A percentile compares a stretch with the other conserved stretches of the same genome.
Conservation (phyloP, 2,888 invertebrate genomes). For the Hyles lineata region DNA sequence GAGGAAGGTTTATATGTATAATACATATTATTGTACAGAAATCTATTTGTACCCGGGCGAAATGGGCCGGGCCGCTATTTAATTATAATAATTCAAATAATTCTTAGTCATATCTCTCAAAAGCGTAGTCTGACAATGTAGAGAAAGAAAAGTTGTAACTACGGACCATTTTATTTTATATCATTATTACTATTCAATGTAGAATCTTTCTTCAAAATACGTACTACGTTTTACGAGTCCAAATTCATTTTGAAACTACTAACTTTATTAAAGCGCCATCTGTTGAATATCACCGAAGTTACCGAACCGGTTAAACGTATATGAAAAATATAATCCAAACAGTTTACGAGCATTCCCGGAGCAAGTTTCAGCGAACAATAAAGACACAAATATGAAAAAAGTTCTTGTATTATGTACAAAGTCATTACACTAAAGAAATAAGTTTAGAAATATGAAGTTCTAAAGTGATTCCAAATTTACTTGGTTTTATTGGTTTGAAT, state of each 20-base stretch:
- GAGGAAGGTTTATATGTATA: too few relatives aligned
- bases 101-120: too few relatives aligned
- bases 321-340: constrained; percentile 29
- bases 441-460: constrained; percentile 2
- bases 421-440: not conserved
- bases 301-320: not conserved
- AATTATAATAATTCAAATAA: too few relatives aligned
- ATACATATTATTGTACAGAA: too few relatives aligned
- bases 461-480: not conserved
- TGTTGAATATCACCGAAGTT: constrained; percentile 1
- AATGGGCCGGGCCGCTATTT: too few relatives aligned
- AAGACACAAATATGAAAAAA: constrained; percentile 22
- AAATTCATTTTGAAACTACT: not conserved
- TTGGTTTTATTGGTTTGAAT: not conserved
- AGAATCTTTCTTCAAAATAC: not conserved
- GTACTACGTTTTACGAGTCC: not conserved
- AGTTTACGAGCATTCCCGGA: constrained; percentile 51
- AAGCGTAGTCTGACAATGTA: too few relatives aligned
- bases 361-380: constrained; percentile 46
- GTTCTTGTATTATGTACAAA: constrained; percentile 12
- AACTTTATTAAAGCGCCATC: constrained; percentile 14
- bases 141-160: too few relatives aligned
- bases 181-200: too few relatives aligned
- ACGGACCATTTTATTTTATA: too few relatives aligned
- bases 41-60: too few relatives aligned